These are phyloP conservation scores for Genyomyrus donnyi DNA, from an alignment of 2,113 vertebrate species.

Conservation along the genomic window DNA sequence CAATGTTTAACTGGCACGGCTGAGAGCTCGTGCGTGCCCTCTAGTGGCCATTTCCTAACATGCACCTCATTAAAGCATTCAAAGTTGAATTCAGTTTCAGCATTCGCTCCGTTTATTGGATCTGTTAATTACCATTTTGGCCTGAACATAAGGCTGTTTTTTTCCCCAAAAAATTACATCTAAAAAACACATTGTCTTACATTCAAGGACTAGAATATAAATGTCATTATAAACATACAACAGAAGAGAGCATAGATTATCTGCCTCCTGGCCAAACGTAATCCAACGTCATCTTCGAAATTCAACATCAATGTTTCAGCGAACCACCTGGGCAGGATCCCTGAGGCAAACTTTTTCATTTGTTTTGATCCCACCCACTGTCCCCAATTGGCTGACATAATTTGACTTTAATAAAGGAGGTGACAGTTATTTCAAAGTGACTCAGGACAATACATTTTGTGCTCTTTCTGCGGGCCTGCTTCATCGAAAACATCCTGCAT, in stretches of 20 bases:
- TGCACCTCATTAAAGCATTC: neutral
- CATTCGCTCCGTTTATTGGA: neutral
- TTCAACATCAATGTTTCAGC: neutral
- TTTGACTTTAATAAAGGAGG: neutral
- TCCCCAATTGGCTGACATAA: neutral
- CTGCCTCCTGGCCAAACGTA: neutral
- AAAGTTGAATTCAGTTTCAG: neutral
- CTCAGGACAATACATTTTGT: neutral
- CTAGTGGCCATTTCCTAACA: neutral
- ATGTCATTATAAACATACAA: neutral
- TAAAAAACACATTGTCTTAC: neutral
- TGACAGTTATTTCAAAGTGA: neutral
- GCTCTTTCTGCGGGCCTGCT: neutral
- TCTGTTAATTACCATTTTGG: neutral
- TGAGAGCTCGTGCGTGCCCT: neutral
- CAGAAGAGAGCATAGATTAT: neutral
- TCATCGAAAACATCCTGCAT: neutral
- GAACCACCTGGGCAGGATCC: neutral
- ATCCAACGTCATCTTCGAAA: neutral
- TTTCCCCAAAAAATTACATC: neutral
- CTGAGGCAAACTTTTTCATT: neutral
- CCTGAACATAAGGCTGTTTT: neutral
- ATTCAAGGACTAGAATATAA: neutral
- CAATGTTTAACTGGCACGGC: slow-evolving; percentile 22
- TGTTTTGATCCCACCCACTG: neutral